Evolutionary conservation across 2,888 invertebrate genomes (phyloP).

Genomic region (Agonopterix arenella): DNA sequence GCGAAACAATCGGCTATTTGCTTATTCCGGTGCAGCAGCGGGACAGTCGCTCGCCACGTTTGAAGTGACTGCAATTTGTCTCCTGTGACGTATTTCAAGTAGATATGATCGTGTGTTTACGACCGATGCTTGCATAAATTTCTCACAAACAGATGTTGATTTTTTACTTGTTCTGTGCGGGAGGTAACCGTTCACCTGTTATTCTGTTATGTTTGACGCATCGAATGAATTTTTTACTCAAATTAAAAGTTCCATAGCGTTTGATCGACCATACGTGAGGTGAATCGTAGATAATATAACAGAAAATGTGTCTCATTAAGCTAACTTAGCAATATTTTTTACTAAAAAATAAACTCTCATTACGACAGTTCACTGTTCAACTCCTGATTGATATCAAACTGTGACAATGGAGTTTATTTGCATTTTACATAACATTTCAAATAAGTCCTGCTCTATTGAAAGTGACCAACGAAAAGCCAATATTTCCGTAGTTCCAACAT

Average conservation of each 20-base stretch:
- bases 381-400: neutral
- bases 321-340: no score
- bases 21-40: conserved; percentile 47
- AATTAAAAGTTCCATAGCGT: conserved; percentile 64
- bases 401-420: neutral
- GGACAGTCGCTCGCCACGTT: conserved; percentile 51
- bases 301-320: no score
- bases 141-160: conserved; percentile 58
- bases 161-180: conserved; percentile 51
- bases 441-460: no score
- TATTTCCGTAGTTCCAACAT: neutral
- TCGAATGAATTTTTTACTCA: conserved; percentile 49
- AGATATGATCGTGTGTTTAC: conserved; percentile 67
- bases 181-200: conserved; percentile 66
- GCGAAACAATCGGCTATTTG: conserved; percentile 55
- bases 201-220: conserved; percentile 50
- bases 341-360: no score
- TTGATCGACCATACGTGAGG: conserved; percentile 45
- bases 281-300: conserved; percentile 16
- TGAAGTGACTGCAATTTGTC: conserved; percentile 73
- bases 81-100: conserved; percentile 60
- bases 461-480: no score
- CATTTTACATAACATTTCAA: no score
- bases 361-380: no score
- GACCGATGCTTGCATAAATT: conserved; percentile 58